phyloP scores from a whole-genome alignment of 2,888 invertebrate species.

The Villa cingulata region DNA sequence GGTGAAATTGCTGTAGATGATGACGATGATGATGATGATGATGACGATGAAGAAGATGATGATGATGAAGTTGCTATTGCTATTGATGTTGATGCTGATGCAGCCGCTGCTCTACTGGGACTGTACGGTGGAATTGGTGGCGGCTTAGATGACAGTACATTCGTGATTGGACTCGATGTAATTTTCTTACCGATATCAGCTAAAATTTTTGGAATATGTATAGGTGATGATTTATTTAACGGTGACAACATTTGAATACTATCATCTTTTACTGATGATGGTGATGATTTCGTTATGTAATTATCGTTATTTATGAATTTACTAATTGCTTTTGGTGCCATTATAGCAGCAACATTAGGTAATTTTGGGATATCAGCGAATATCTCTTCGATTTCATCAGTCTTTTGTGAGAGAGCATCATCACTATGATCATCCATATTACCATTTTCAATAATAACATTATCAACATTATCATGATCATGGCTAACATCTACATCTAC shows the following conservation, averaged over 20 bases:
- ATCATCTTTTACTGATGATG: conserved; percentile 9
- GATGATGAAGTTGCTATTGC: too few species aligned
- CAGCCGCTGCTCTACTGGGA: conserved; percentile 6
- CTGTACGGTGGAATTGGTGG: conserved; percentile 7
- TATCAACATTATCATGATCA: conserved; percentile 7
- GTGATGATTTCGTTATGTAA: conserved; percentile 14
- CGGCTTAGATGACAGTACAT: conserved; percentile 3
- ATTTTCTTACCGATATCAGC: conserved; percentile 31
- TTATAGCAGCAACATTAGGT: conserved; percentile 60
- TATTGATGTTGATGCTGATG: not conserved
- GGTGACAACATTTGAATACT: not conserved
- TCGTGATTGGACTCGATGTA: conserved; percentile 8
- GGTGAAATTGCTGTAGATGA: too few species aligned
- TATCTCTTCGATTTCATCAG: conserved; percentile 31
- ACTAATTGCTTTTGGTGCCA: conserved; percentile 43
- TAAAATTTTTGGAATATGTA: conserved; percentile 28
- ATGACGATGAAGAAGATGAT: not conserved
- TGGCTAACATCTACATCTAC: not conserved
- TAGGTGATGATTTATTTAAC: conserved; percentile 7
- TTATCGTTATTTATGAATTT: conserved; percentile 17
- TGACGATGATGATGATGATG: not conserved
- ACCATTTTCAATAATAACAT: too few species aligned
- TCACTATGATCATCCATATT: conserved; percentile 4
- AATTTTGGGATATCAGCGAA: conserved; percentile 54
- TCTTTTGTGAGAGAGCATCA: conserved; percentile 24